Evolutionary conservation across 2,888 invertebrate species (phyloP).

Genomic region (Priapulus caudatus): DNA sequence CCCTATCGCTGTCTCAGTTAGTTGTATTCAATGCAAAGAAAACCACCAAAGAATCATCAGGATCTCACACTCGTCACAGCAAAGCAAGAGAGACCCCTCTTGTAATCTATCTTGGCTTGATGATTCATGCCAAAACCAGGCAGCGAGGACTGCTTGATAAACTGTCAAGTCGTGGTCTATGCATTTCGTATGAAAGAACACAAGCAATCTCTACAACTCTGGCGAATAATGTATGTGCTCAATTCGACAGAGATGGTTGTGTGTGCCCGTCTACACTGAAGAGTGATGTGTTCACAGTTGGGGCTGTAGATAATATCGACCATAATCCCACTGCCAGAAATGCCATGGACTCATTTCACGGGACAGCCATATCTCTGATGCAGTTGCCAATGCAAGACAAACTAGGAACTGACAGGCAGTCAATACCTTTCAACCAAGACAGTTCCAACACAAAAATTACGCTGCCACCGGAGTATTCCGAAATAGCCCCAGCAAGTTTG

Average conservation of each 20-base stretch:
- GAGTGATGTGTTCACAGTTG: conserved; percentile 16
- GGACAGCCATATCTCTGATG: conserved; percentile 19
- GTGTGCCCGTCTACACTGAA: conserved; percentile 18
- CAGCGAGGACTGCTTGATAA: conserved; percentile 17
- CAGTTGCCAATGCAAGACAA: no score
- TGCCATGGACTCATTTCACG: no score
- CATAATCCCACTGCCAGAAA: no score
- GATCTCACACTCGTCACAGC: conserved; percentile 6
- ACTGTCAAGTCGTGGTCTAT: conserved; percentile 17
- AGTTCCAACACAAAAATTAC: conserved; percentile 15
- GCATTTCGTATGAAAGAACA: conserved; percentile 18
- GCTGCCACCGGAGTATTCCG: no score
- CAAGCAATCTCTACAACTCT: conserved; percentile 14
- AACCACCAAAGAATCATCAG: no score
- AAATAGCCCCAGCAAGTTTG: no score
- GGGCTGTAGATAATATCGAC: conserved; percentile 21
- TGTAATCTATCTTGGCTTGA: conserved; percentile 16
- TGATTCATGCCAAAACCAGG: conserved; percentile 17
- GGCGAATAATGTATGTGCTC: conserved; percentile 11
- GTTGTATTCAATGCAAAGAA: no score
- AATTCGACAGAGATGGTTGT: conserved; percentile 10
- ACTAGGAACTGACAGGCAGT: no score
- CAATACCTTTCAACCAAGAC: no score
- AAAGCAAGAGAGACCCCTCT: conserved; percentile 15
- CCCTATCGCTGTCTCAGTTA: no score